Conservation (phyloP, 1,140 invertebrate genomes). For the Drosophila navojoa region DNA sequence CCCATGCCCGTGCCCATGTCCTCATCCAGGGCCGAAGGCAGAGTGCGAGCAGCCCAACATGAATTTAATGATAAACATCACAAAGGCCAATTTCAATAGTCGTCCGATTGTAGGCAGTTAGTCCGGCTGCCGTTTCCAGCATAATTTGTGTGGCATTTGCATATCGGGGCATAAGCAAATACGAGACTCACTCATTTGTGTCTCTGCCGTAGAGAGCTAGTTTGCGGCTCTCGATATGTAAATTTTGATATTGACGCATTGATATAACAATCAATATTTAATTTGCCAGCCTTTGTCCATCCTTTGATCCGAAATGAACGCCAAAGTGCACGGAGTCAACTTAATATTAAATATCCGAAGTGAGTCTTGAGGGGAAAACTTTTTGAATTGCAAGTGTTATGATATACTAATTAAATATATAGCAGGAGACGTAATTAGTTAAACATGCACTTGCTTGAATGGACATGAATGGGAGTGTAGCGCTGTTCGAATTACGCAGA, state of each 20-base stretch:
- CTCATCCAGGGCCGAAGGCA: conserved; percentile 12
- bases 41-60: conserved; percentile 37
- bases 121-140: background rate
- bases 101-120: background rate
- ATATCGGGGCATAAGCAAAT: conserved; percentile 41
- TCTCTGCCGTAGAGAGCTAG: conserved; percentile 44
- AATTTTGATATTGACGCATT: conserved; percentile 75
- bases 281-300: conserved; percentile 46
- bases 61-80: conserved; percentile 72
- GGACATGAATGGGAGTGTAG: no score
- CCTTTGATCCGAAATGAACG: conserved; percentile 12
- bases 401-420: no score
- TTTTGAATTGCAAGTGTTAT: no score
- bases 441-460: no score
- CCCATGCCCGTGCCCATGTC: no score
- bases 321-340: background rate
- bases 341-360: background rate
- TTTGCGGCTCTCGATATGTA: conserved; percentile 65
- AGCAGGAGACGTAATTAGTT: no score
- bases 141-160: conserved; percentile 62
- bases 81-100: conserved; percentile 47
- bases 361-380: no score
- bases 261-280: conserved; percentile 79
- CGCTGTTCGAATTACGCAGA: no score
- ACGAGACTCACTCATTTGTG: conserved; percentile 21